Conservation (phyloP, 30 jellyfish, hydroid and myxozoan species). For the Cassiopea andromeda region DNA sequence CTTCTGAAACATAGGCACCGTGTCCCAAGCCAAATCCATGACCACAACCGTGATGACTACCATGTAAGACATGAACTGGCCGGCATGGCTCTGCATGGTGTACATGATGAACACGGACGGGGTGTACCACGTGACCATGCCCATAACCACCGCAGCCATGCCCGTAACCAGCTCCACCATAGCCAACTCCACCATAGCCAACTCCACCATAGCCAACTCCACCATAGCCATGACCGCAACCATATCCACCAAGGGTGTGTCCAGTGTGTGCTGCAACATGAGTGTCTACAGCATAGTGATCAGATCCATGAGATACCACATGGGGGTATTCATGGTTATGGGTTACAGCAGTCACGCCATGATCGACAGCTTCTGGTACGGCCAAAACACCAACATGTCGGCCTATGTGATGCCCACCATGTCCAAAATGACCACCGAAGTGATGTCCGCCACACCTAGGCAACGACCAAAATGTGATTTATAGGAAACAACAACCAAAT, state of each 20-base stretch:
- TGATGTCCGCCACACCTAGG: slow-evolving; percentile 59
- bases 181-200: slow-evolving; percentile 43
- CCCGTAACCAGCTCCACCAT: slow-evolving; percentile 41
- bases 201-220: slow-evolving; percentile 5
- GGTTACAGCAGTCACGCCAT: slow-evolving; percentile 30
- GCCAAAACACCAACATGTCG: slow-evolving; percentile 56
- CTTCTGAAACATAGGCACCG: slow-evolving; percentile 31
- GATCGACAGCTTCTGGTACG: slow-evolving; percentile 53
- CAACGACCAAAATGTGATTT: background rate
- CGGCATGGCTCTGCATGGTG: slow-evolving; percentile 20
- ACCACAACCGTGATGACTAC: slow-evolving; percentile 33
- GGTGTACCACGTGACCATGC: slow-evolving; percentile 30
- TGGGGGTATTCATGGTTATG: slow-evolving; percentile 63
- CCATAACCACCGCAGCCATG: slow-evolving; percentile 40
- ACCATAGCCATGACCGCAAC: too few species aligned
- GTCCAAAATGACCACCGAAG: slow-evolving; percentile 40
- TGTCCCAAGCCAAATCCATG: slow-evolving; percentile 30
- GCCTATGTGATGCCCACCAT: slow-evolving; percentile 47
- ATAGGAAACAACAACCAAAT: too few species aligned
- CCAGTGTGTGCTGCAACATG: slow-evolving; percentile 65
- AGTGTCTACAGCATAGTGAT: slow-evolving; percentile 61
- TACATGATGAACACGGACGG: slow-evolving; percentile 29
- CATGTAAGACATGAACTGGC: slow-evolving; percentile 33
- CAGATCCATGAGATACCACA: slow-evolving; percentile 53
- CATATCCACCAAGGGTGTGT: slow-evolving; percentile 10